Percentiles rank a stretch among this genome's conserved stretches.
phyloP scores from a whole-genome alignment of 1,140 invertebrate genomes.

The Uloborus diversus region DNA sequence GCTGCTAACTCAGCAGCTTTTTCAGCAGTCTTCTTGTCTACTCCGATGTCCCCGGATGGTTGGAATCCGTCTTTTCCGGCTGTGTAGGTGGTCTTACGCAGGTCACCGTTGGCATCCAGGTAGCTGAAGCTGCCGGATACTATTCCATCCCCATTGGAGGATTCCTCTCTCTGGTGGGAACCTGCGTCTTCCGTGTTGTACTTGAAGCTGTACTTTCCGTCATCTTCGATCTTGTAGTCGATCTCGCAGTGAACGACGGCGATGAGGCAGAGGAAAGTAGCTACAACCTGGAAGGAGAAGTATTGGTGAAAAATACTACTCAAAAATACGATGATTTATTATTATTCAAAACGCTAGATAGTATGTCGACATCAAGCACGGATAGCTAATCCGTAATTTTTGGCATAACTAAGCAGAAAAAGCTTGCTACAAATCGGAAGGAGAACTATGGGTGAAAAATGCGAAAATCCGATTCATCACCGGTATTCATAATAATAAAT shows the following conservation, averaged over 20 bases:
- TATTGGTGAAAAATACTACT: too few species aligned
- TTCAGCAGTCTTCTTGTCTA: slow-evolving; percentile 56
- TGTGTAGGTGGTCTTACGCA: slow-evolving; percentile 80
- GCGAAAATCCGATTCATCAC: too few species aligned
- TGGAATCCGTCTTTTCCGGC: slow-evolving; percentile 47
- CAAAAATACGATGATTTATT: too few species aligned
- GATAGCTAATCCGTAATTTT: too few species aligned
- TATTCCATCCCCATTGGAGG: slow-evolving; percentile 76
- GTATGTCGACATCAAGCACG: too few species aligned
- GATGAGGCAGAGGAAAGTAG: slow-evolving; percentile 18
- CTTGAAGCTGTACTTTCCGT: slow-evolving; percentile 75
- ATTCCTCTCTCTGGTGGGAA: slow-evolving; percentile 79
- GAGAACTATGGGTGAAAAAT: too few species aligned
- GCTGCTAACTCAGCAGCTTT: slow-evolving; percentile 53
- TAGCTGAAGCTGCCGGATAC: slow-evolving; percentile 87
- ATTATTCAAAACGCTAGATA: too few species aligned
- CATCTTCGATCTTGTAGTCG: slow-evolving; percentile 12
- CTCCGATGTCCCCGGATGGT: slow-evolving; percentile 53
- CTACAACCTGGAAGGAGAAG: too few species aligned
- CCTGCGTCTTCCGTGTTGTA: slow-evolving; percentile 77
- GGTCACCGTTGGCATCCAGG: slow-evolving; percentile 79
- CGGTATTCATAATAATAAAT: too few species aligned
- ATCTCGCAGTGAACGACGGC: slow-evolving; percentile 11
- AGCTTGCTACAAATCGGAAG: too few species aligned
- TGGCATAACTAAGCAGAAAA: too few species aligned